Base-by-base conservation (phyloP, 2,113 vertebrate species). In the Helogale parvula region DNA sequence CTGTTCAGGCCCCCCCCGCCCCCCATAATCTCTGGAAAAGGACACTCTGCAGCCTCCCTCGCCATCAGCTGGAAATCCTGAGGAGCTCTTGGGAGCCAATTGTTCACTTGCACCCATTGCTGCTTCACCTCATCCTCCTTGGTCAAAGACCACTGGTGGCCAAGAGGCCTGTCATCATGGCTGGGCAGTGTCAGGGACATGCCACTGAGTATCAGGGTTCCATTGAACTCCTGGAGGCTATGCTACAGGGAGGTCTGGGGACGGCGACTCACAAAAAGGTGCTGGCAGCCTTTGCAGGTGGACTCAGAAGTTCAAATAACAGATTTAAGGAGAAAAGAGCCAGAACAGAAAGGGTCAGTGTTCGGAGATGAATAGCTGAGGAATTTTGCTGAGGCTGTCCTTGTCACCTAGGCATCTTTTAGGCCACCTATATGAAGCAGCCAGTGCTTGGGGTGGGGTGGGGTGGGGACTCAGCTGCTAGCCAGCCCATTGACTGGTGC, bases 401-500 rank as follows among this genome's bases (percentile, higher is more conserved):
- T 50, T 89, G 77, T 92, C 88, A 86, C 41, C 14, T 29, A 88
- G 54, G 31, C 45, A 71, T 52, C 57, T 89, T 68, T 89, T 25
- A 87, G n/a, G 79, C 35, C 47, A 31, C 35, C 1, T 10, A 52
- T 21, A 27, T 10, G 35, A 60, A 38, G 82, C 29, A 88, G 87
- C 5, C 3, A 1, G 69, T 80, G 87, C 57, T 41, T 7, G 11
- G 2, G 15, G 29, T 33, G 7, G 15, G 29, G 81, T 17, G 8
- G 5, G 31, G 29, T 31, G 2, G 66, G 21, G 3, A 9, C 69
- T 93, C 21, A 86, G 95, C 80, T 92, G 91, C 57, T 57, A 47
- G 16, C 91, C 81, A 69, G 57, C 9, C 33, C 7, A 33, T 0
- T 82, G 90, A 85, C 77, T 35, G 90, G 66, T 33, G 50, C 87